Evolutionary conservation across 2,113 vertebrate species (phyloP), one percentile per base, ranked within the genome.

Genomic region (Phocoena sinus): DNA sequence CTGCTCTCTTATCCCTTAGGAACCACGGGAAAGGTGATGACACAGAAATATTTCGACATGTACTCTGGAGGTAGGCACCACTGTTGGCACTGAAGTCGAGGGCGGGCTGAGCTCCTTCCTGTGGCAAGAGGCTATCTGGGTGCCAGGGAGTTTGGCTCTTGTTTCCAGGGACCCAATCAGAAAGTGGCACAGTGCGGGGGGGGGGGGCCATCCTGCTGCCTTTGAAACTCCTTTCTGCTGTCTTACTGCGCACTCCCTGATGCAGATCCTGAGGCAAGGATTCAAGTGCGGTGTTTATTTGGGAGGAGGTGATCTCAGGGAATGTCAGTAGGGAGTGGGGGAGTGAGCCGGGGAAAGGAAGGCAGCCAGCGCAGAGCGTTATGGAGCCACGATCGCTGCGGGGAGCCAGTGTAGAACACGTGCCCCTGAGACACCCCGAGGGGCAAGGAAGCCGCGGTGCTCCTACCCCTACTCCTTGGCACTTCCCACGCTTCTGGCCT

Each of bases 31-130:
- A 17, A 50, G 5, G 79, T 99, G 73, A 89, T 99, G 96, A 98
- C 70, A 21, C 91, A 10, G 0, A 74, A 6, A 2, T 7, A 0
- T 8, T 99, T 99, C 0, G 98, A 99, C 95, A 99, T 99, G 98
- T 98, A 98, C 86, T 85, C 89, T 0, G 99, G 98, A 98, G 97
- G 99, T 99, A 99, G 95, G 99, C 67, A 4, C 41, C 28, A 73
- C 67, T 47, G 13, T 6, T 9, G 33, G 74, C 44, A 8, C 74
- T 9, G 33, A 20, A 0, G 50, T 12, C 10, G 1, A 3, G 50
- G 33, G 3, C 11, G 33, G 67, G 33, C 28, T 33, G 88, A 62
- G 62, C 58, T 41, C 1, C 38, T 47, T 56, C 20, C 28, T 41
- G 25, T 20, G 33, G 36, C 36, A 12, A 5, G 47, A 77, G 47